Base-by-base conservation (phyloP, 1,140 invertebrate species). In the Tribolium castaneum region DNA sequence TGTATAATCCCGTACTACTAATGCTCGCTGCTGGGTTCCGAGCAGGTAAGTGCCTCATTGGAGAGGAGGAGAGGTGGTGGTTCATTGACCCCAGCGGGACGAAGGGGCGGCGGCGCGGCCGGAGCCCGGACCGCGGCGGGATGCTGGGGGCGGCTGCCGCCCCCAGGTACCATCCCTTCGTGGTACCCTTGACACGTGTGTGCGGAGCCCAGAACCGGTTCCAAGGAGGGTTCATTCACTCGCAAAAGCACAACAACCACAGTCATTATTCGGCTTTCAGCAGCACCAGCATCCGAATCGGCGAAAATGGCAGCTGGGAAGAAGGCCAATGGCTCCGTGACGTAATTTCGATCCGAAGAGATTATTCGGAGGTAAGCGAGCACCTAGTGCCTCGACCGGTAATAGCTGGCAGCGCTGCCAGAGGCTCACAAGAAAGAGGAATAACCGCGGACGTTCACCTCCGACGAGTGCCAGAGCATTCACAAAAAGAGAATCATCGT, bases 1-100 rank as follows among this genome's bases (percentile, higher is more conserved):
- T 82, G 80, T 83, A 83, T 85, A 83, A 85, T 84, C 83, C 83
- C 83, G 83, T 83, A 82, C 80, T 83, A 82, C 79, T 82, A 80
- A 81, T 79, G 74, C 75, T 75, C 77, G 78, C 80, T 79, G 78
- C 79, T 80, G 81, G 79, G 76, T 79, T 77, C 77, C 62, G 66
- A 66, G 76, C 49, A 83, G 84, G 83, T 83, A 83, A 82, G 80
- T 62, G 73, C 73, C 70, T 56, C 22, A 19, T 19, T 19, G 72
- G 79, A 54, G 75, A 50, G 78, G 78, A 78, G 79, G 81, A 77
- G 72, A 39, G 77, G 76, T 80, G 80, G 77, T 74, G 82, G 84
- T 83, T 83, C 84, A 80, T 81, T 82, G 83, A 84, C 84, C 85
- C 78, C 78, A 70, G 73, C 74, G 72, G 66, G 30, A 39, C 78